These are phyloP conservation scores for Rhynchomys soricoides DNA, from an alignment of 2,113 vertebrate genomes.

Conservation along the genomic window DNA sequence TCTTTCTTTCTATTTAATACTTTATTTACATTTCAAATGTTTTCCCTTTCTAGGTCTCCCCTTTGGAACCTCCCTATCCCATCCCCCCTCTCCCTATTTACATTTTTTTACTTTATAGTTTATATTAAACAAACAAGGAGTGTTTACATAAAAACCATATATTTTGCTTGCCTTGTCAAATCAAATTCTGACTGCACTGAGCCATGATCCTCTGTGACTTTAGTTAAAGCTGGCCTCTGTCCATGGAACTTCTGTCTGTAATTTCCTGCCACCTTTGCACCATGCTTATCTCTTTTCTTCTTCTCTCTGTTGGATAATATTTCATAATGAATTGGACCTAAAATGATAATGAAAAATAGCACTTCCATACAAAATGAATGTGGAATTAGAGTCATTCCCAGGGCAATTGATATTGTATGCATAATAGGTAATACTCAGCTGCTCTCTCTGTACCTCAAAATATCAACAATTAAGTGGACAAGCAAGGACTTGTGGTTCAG, in stretches of 20 bases:
- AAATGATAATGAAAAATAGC: constrained; percentile 19
- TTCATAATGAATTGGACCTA: constrained; percentile 35
- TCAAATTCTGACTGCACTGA: neutral
- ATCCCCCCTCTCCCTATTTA: too few relatives aligned
- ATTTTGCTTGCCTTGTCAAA: constrained; percentile 5
- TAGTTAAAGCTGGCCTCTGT: neutral
- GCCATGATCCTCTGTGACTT: neutral
- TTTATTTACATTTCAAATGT: too few relatives aligned
- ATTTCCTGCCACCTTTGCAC: neutral
- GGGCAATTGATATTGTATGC: neutral
- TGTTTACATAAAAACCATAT: neutral
- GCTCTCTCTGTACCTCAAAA: neutral
- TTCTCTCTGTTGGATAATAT: neutral
- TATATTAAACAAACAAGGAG: constrained; percentile 13
- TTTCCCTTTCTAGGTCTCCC: too few relatives aligned
- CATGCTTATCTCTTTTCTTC: neutral
- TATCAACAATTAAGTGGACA: neutral
- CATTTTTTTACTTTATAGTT: neutral
- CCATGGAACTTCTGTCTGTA: neutral
- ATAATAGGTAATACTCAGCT: neutral
- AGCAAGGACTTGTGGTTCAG: neutral
- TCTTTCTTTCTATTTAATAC: too few relatives aligned
- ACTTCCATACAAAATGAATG: neutral
- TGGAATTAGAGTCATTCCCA: neutral
- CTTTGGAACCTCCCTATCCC: too few relatives aligned